Base-by-base conservation (phyloP, 2,888 invertebrate species). In the Cinara cedri region DNA sequence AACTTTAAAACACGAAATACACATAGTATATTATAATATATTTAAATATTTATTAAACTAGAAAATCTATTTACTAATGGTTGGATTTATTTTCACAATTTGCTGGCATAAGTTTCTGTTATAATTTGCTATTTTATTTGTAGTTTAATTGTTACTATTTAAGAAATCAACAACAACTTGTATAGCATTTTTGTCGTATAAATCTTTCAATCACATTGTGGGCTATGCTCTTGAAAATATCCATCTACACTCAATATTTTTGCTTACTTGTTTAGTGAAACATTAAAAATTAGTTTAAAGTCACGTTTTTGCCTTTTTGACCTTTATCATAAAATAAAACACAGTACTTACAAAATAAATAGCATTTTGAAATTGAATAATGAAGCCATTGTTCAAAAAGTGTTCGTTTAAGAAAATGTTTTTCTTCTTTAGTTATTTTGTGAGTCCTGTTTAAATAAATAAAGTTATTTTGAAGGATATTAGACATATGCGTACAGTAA, bases 171-270 rank as follows among this genome's bases (percentile, higher is more conserved):
- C 1, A 2, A 24, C 57, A 10, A 13, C 14, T 57, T 57, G 21
- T 24, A 13, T 24, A 24, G 57, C 57, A 57, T 57, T 57, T 57
- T 13, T 57, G 14, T 62, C 34, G 10, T 62, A 62, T 42, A 62
- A 42, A 19, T 42, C 6, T 8, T 42, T 62, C n/a, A n/a, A n/a
- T n/a, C n/a, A n/a, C n/a, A n/a, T n/a, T n/a, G n/a, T n/a, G n/a
- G n/a, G 42, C 19, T 62, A 19, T 62, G 62, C 42, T 3, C 3
- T 9, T 62, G 9, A 62, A 62, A 62, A 62, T 62, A n/a, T 19
- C 62, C 62, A 62, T 42, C 19, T 42, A 11, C 62, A 62, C 62
- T n/a, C 16, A 62, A 62, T 62, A 62, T 42, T 62, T 62, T 62
- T n/a, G 62, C 62, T 42, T 62, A 62, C n/a, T 62, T 62, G 42